phyloP scores from a whole-genome alignment of 2,113 vertebrate species.

The Heterocephalus glaber region DNA sequence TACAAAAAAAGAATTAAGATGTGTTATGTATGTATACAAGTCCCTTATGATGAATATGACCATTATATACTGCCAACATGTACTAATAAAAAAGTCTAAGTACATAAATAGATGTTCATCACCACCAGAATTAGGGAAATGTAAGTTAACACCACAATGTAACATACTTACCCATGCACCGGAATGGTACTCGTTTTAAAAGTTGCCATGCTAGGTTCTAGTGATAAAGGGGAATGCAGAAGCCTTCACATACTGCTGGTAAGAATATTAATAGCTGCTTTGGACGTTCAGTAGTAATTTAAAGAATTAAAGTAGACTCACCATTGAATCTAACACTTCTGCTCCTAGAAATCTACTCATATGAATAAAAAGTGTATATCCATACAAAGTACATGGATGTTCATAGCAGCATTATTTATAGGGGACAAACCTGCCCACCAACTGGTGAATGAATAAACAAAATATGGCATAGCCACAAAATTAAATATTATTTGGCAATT shows the following conservation, averaged over 20 bases:
- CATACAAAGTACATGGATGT: not conserved
- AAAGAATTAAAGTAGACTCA: not conserved
- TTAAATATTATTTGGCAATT: not conserved
- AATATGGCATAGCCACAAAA: not conserved
- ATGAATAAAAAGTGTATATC: not conserved
- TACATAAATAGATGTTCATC: not conserved
- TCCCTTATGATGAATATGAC: not conserved
- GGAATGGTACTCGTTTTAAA: not conserved
- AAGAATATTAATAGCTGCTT: not conserved
- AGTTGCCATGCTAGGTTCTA: not conserved
- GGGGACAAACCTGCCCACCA: not conserved
- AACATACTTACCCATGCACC: not conserved
- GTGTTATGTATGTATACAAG: not conserved
- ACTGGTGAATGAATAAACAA: not conserved
- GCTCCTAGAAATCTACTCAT: not conserved
- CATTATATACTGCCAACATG: not conserved
- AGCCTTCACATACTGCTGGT: not conserved
- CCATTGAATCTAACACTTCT: not conserved
- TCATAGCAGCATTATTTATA: not conserved
- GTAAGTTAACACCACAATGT: slow-evolving; percentile 6
- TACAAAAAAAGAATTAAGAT: not conserved
- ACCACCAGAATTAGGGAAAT: not conserved
- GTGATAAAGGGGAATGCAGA: not conserved
- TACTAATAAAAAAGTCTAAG: not conserved
- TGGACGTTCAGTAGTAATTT: not conserved